Evolutionary conservation across 2,888 invertebrate genomes (phyloP), one percentile per base, ranked within the genome.

Genomic region (Oscheius sp.): DNA sequence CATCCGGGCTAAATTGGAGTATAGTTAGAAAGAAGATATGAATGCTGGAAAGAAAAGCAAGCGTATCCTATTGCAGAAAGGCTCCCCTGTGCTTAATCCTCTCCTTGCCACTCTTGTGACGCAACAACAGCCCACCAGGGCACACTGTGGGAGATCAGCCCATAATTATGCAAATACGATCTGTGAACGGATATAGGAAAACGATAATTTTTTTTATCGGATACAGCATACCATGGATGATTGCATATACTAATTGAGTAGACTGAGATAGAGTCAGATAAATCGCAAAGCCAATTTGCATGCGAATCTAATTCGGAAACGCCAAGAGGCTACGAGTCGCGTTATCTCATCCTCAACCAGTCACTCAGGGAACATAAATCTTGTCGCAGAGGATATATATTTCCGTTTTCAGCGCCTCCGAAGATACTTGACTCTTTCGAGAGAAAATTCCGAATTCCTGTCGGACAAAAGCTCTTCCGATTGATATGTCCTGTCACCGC

Each of bases 401-500:
- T n/a, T 20, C 26, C 44, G 24, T 54, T 64, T 64, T 64, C 64
- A 84, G 84, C 68, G 20, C 84, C 84, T 12, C 84, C 84, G 47
- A 70, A 75, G 63, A 57, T 82, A 30, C 70, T 74, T 59, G 75
- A 79, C 12, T 61, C 74, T 51, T 78, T 77, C 8, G 78, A 78
- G 51, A 78, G 78, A 20, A 79, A 75, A 59, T 80, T 79, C 59
- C 82, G 82, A 14, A 68, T 84, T 28, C 76, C 81, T 28, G 61
- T 80, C 28, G 82, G 82, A 22, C 78, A 83, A 26, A 80, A 80
- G 57, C 73, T 75, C 32, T 84, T 84, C 78, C 76, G 75, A 45
- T 67, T 84, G 44, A 62, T 64, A n/a, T 84, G 84, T 62, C 84
- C 84, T 17, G 78, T 84, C 33, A 70, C 74, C n/a, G 61, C 70